phyloP scores from a whole-genome alignment of 2,113 vertebrate species.

The Apteryx mantelli region DNA sequence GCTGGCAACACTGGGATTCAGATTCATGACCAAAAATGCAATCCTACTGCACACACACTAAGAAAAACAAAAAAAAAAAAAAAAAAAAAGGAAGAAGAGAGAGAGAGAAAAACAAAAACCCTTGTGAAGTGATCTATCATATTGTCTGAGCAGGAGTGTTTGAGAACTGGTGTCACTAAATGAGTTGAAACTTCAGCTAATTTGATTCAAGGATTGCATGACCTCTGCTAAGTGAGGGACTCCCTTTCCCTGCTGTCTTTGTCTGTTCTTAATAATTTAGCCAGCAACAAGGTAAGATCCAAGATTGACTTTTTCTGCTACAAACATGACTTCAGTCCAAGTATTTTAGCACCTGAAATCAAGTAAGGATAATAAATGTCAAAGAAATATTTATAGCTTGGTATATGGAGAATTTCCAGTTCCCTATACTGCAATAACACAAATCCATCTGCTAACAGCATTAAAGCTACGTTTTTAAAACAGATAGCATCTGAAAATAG shows the following conservation, averaged over 20 bases:
- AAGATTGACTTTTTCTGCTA: slow-evolving; percentile 74
- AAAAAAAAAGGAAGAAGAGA: neutral
- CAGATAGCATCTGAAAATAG: slow-evolving; percentile 79
- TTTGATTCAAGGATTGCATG: slow-evolving; percentile 76
- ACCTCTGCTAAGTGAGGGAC: slow-evolving; percentile 76
- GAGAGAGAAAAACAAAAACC: neutral
- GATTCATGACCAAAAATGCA: slow-evolving; percentile 62
- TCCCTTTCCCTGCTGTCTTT: slow-evolving; percentile 66
- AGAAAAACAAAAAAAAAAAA: neutral
- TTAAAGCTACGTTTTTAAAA: slow-evolving; percentile 77
- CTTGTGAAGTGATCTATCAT: slow-evolving; percentile 74
- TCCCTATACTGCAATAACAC: slow-evolving; percentile 88
- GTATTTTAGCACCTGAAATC: slow-evolving; percentile 95
- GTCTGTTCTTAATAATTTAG: slow-evolving; percentile 79
- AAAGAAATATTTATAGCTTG: slow-evolving; percentile 91
- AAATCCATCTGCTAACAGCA: slow-evolving; percentile 92
- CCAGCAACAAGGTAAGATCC: slow-evolving; percentile 69
- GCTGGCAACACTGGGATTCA: slow-evolving; percentile 71
- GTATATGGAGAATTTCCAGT: slow-evolving; percentile 94
- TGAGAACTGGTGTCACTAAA: slow-evolving; percentile 63
- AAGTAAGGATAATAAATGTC: slow-evolving; percentile 94
- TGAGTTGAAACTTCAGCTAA: slow-evolving; percentile 71
- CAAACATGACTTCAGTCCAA: slow-evolving; percentile 83
- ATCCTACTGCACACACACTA: slow-evolving; percentile 29
- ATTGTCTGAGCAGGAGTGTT: slow-evolving; percentile 66